Percentiles rank a stretch among this genome's conserved stretches.
Conservation (phyloP, 2,797 vertebrate species). For the Denticeps clupeoides region DNA sequence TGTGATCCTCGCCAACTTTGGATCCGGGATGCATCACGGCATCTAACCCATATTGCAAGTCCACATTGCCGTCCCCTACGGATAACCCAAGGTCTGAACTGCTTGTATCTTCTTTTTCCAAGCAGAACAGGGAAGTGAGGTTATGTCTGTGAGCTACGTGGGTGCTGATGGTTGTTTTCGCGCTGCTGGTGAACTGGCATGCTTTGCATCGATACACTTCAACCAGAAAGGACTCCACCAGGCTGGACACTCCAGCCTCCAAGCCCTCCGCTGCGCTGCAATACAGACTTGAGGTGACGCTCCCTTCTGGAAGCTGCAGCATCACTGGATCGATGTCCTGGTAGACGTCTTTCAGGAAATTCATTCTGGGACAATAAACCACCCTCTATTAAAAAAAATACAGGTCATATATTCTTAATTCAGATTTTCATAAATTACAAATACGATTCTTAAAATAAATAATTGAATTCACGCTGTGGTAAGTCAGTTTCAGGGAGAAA, state of each 20-base stretch:
- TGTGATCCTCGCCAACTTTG: conserved; percentile 47
- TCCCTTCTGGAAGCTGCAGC: conserved; percentile 28
- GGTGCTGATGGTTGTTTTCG: conserved; percentile 41
- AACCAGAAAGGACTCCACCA: conserved; percentile 56
- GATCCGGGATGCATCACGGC: conserved; percentile 37
- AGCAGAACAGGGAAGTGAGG: conserved; percentile 14
- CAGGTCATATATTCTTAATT: no score
- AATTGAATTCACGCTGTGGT: no score
- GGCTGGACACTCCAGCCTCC: conserved; percentile 20
- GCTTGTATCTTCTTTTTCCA: conserved; percentile 22
- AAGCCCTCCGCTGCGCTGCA: conserved; percentile 38
- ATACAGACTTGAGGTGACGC: conserved; percentile 34
- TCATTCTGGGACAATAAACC: conserved; percentile 20
- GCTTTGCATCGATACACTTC: conserved; percentile 47
- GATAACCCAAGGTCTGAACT: conserved; percentile 8
- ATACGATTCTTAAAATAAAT: no score
- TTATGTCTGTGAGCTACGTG: conserved; percentile 36
- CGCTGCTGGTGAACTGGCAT: conserved; percentile 50
- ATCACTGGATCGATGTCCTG: conserved; percentile 34
- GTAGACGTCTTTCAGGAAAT: conserved; percentile 23
- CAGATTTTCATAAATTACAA: no score
- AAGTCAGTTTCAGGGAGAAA: no score
- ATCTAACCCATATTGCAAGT: conserved; percentile 21
- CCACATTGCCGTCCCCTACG: conserved; percentile 18
- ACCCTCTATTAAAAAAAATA: no score